Percentiles rank a stretch among this genome's conserved stretches.
phyloP scores from a whole-genome alignment of 2,797 vertebrate species.

The Myripristis jacobus region DNA sequence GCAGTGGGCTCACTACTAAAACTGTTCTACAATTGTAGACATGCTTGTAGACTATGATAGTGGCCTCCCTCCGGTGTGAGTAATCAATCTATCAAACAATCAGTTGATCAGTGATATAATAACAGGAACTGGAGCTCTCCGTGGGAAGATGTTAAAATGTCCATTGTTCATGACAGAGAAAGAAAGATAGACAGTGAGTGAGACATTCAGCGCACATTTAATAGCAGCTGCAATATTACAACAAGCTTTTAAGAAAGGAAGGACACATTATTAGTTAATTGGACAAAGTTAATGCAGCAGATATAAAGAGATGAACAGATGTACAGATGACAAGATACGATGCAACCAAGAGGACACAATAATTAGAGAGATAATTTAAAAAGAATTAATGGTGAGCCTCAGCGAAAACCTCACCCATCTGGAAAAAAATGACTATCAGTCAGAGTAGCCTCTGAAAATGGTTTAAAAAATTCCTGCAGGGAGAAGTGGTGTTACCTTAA shows the following conservation, averaged over 20 bases:
- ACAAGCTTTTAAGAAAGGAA: slow-evolving; percentile 37
- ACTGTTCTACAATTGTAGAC: slow-evolving; percentile 34
- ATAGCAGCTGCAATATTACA: slow-evolving; percentile 22
- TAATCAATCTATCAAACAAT: slow-evolving; percentile 63
- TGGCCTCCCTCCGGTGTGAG: slow-evolving; percentile 28
- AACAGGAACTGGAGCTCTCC: slow-evolving; percentile 41
- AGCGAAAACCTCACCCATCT: slow-evolving; percentile 33
- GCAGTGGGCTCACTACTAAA: slow-evolving; percentile 31
- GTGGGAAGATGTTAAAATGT: slow-evolving; percentile 25
- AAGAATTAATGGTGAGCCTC: slow-evolving; percentile 40
- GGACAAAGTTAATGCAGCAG: slow-evolving; percentile 38
- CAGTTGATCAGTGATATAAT: slow-evolving; percentile 51
- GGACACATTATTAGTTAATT: slow-evolving; percentile 46
- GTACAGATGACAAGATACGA: slow-evolving; percentile 51
- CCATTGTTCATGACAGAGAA: slow-evolving; percentile 13
- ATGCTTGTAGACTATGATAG: slow-evolving; percentile 50
- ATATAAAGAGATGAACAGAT: slow-evolving; percentile 58
- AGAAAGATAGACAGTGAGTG: slow-evolving; percentile 3
- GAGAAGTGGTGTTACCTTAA: slow-evolving; percentile 35
- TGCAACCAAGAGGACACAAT: slow-evolving; percentile 39
- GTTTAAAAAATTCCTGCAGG: slow-evolving; percentile 35
- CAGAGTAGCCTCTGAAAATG: slow-evolving; percentile 38
- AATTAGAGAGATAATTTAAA: slow-evolving; percentile 39
- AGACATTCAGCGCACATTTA: slow-evolving; percentile 14
- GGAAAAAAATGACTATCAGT: slow-evolving; percentile 15